Conservation (phyloP, 2,113 vertebrate species). For the Melanerpes formicivorus region DNA sequence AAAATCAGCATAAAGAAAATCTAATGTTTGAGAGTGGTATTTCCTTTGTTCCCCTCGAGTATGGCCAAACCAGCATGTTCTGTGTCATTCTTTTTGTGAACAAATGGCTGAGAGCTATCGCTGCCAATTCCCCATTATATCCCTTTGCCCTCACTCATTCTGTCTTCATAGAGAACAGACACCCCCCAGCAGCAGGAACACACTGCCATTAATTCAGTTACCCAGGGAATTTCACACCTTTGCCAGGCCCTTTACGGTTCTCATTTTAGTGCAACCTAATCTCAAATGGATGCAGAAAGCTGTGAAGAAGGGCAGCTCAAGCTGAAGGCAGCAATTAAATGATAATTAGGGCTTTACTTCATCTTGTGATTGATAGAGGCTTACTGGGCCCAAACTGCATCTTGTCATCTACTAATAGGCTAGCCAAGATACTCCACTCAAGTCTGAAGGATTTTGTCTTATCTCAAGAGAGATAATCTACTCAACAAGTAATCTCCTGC, state of each 20-base stretch:
- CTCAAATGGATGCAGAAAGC: constrained; percentile 60
- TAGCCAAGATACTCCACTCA: constrained; percentile 73
- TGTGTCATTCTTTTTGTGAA: neutral
- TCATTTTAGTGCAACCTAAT: constrained; percentile 69
- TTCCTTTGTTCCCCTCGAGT: neutral
- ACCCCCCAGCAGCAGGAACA: constrained; percentile 56
- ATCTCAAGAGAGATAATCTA: constrained; percentile 83
- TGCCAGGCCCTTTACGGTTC: constrained; percentile 45
- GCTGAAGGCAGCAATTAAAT: constrained; percentile 83
- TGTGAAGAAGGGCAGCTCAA: constrained; percentile 65
- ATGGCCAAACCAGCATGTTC: neutral
- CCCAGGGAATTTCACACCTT: constrained; percentile 70
- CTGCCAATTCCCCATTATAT: constrained; percentile 44
- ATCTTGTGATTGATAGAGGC: constrained; percentile 86
- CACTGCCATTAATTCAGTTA: constrained; percentile 64
- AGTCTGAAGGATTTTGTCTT: constrained; percentile 80
- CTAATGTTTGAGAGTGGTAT: neutral
- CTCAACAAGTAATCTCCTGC: constrained; percentile 76
- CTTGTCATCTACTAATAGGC: constrained; percentile 81
- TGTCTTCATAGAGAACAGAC: constrained; percentile 56
- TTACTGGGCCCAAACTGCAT: constrained; percentile 76
- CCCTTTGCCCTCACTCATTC: constrained; percentile 33
- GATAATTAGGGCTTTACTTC: constrained; percentile 87
- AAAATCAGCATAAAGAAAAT: constrained; percentile 16
- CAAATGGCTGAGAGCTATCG: constrained; percentile 4